Percentiles rank a stretch among this genome's conserved stretches.
Evolutionary conservation across 2,888 invertebrate genomes (phyloP).

Genomic region (Caenorhabditis sp.): DNA sequence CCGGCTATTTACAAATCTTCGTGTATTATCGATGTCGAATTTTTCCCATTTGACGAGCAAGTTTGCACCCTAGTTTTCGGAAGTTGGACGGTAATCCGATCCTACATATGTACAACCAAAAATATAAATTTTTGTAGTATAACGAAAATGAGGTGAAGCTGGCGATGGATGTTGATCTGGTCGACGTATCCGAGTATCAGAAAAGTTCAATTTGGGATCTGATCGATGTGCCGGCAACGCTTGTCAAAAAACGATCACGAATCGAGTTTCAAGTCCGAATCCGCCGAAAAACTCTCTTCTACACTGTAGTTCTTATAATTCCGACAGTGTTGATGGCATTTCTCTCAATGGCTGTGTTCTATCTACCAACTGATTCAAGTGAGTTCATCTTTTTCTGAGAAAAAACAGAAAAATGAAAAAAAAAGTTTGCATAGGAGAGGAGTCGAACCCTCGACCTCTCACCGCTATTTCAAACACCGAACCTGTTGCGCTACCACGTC

Average conservation of each 20-base stretch:
- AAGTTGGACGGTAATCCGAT: constrained; percentile 57
- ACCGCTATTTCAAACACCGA: too few relatives aligned
- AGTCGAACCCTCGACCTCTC: too few relatives aligned
- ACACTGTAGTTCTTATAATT: constrained; percentile 97
- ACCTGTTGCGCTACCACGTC: too few relatives aligned
- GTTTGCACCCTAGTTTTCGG: constrained; percentile 67
- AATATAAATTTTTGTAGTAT: constrained; percentile 75
- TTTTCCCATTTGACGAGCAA: constrained; percentile 84
- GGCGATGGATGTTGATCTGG: constrained; percentile 90
- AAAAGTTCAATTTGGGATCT: constrained; percentile 99
- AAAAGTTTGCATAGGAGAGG: too few relatives aligned
- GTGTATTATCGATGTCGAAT: constrained; percentile 98
- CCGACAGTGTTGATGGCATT: constrained; percentile 98
- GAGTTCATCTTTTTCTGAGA: constrained; percentile 7
- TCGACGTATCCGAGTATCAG: constrained; percentile 95
- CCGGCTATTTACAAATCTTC: constrained; percentile 99
- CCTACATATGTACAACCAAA: background rate
- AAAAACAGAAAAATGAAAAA: too few relatives aligned
- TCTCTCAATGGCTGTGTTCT: constrained; percentile 87
- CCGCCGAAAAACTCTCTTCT: constrained; percentile 94
- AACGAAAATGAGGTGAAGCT: constrained; percentile 95
- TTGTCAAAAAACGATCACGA: constrained; percentile 60
- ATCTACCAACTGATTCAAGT: constrained; percentile 87
- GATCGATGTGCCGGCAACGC: constrained; percentile 78
- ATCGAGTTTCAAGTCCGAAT: constrained; percentile 68